These are phyloP conservation scores for Thera obeliscata DNA, from an alignment of 2,888 invertebrate genomes.

Conservation along the genomic window DNA sequence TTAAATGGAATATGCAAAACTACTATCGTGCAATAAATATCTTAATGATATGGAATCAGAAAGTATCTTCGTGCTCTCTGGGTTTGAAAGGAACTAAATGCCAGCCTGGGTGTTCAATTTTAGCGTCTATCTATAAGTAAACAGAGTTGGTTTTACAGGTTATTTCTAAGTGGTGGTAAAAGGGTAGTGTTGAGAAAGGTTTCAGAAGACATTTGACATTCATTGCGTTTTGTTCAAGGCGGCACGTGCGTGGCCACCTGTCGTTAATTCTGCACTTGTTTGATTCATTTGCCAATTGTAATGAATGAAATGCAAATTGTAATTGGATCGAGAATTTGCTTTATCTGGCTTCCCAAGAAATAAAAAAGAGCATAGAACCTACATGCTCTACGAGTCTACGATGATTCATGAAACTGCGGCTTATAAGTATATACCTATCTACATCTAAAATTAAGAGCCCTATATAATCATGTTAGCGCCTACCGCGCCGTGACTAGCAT, in stretches of 20 bases:
- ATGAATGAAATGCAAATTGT: constrained; percentile 51
- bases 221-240: constrained; percentile 80
- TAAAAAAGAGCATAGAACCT: background rate
- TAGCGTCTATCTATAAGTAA: constrained; percentile 51
- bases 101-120: constrained; percentile 45
- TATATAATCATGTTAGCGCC: too few species aligned
- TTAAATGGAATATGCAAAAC: constrained; percentile 55
- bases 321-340: constrained; percentile 35
- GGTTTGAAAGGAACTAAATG: constrained; percentile 59
- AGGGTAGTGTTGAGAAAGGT: constrained; percentile 35
- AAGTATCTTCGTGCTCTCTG: constrained; percentile 68
- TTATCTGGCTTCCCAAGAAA: constrained; percentile 23
- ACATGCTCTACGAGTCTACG: too few species aligned
- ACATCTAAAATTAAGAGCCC: too few species aligned
- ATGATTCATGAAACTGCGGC: too few species aligned
- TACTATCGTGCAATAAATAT: constrained; percentile 76
- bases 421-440: too few species aligned
- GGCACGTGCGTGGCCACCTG: constrained; percentile 83
- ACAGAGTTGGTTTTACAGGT: constrained; percentile 53
- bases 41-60: constrained; percentile 84
- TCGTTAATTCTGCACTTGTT: constrained; percentile 75
- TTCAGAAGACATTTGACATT: constrained; percentile 76
- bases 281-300: constrained; percentile 45
- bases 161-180: constrained; percentile 35
- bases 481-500: too few species aligned